Base-by-base conservation (phyloP, 92 coral and sea anemone genomes). In the Montipora capitata region DNA sequence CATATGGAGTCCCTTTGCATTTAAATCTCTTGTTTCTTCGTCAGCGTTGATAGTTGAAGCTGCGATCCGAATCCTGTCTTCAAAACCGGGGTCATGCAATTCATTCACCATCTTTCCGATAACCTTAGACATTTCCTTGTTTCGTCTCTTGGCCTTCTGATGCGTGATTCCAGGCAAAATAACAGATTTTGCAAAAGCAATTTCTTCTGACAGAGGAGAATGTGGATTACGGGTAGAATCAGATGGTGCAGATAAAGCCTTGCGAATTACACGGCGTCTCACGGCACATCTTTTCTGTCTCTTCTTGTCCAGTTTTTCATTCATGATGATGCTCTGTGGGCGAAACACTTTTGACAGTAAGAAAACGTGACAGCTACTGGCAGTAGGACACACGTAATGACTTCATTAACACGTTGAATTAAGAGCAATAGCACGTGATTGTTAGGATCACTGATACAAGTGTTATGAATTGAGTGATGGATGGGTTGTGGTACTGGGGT, bases 261-360 rank as follows among this genome's bases (percentile, higher is more conserved):
- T 80, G 40, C 40, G 76, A 51, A 80, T 80, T 8, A 80, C n/a
- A 43, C 67, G 76, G 18, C 85, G 85, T 67, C 76, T 44, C 64
- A 15, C n/a, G 52, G 51, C 66, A 68, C 76, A 67, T 68, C 69
- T 80, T 10, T 38, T 38, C 48, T 67, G 76, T 67, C 85, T 57
- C 15, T 2, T 56, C 9, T 39, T 80, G 40, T 80, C 76, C 85
- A 51, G 0, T 35, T 38, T 1, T 38, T 80, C 85, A 20, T 80
- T 40, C 76, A 68, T 49, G 10, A 80, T 68, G 27, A 68, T 68
- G 7, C 62, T 20, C 85, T 80, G 77, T 14, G 6, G 15, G 54
- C 15, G 2, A 61, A 48, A 79, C 27, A 0, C 39, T 4, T 40
- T 6, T 1, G 17, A 10, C 40, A 9, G 15, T 20, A 20, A 20